Base-by-base conservation (phyloP, 2,113 vertebrate genomes). In the Sardina pilchardus region DNA sequence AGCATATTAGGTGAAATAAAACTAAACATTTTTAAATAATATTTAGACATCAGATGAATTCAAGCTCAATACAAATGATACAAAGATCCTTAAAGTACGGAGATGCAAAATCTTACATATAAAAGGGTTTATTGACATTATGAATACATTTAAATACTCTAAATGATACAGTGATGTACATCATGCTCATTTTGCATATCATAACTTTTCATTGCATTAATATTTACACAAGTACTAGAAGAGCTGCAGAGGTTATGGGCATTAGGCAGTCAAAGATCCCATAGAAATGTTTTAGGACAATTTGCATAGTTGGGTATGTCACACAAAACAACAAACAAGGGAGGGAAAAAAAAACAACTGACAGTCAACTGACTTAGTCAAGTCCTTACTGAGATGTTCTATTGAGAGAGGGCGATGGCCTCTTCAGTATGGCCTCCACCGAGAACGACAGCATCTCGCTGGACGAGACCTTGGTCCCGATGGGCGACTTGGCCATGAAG, bases 341-440 rank as follows among this genome's bases (percentile, higher is more conserved):
- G n/a, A n/a, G n/a, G 78, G 12, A 6, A 75, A 19, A 21, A 48
- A 39, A 21, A 67, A 21, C 21, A 21, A 39, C 81, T 24, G 30
- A n/a, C 4, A 6, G n/a, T n/a, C n/a, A n/a, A n/a, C n/a, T n/a
- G 1, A 34, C 34, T 71, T 30, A 71, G 14, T 39, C 26, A 30
- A 82, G n/a, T 34, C 30, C 47, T 93, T 81, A 97, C 47, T 97
- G 96, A 88, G 95, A 97, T 45, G 96, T 92, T 85, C 94, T 96
- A 89, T 94, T 95, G 92, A 96, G 88, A 56, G 95, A 93, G 36
- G 96, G 95, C 0, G 96, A 93, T 14, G 97, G 96, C 87, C 96
- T 92, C 86, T 99, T 99, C 88, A 99, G 96, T 85, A 99, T 99
- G 89, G 98, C 97, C 86, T 99, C 98, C 88, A 99, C 98, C 0